Evolutionary conservation across 1,140 invertebrate species (phyloP).

Genomic region (Notospermus geniculatus): DNA sequence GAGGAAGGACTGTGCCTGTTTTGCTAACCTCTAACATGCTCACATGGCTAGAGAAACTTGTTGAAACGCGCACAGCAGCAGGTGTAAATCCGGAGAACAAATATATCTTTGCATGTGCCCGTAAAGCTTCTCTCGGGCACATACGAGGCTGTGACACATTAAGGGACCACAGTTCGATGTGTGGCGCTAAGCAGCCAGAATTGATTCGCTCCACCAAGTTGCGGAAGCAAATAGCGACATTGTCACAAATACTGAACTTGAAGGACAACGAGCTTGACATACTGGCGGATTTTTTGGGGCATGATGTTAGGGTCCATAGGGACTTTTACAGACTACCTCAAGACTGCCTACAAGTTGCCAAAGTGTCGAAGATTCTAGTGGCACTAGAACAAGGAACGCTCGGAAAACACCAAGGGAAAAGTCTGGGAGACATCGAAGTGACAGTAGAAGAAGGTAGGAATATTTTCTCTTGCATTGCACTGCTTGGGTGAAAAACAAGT

Average conservation of each 20-base stretch:
- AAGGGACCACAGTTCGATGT: conserved; percentile 13
- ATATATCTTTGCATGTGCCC: conserved; percentile 23
- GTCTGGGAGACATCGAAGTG: too few relatives aligned
- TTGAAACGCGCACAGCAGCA: conserved; percentile 17
- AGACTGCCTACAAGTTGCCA: conserved; percentile 28
- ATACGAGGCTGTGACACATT: conserved; percentile 22
- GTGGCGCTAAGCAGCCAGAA: conserved; percentile 9
- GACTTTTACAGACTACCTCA: conserved; percentile 30
- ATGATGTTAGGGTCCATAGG: conserved; percentile 31
- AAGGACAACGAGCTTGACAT: conserved; percentile 25
- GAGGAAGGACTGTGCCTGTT: conserved; percentile 26
- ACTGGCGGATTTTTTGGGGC: conserved; percentile 30
- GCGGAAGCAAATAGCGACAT: conserved; percentile 23
- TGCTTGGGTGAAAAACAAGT: too few relatives aligned
- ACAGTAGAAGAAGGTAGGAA: too few relatives aligned
- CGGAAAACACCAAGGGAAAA: too few relatives aligned
- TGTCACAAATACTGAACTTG: conserved; percentile 24
- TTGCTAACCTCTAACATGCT: too few relatives aligned
- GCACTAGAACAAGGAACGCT: too few relatives aligned
- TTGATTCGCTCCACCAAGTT: conserved; percentile 22
- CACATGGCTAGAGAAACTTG: too few relatives aligned
- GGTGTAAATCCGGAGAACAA: conserved; percentile 22
- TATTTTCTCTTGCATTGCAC: too few relatives aligned
- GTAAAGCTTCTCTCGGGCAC: conserved; percentile 15
- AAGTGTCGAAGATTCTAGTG: conserved; percentile 29